Evolutionary conservation across 2,888 invertebrate species (phyloP).

Genomic region (Cosmorhoe ocellata): DNA sequence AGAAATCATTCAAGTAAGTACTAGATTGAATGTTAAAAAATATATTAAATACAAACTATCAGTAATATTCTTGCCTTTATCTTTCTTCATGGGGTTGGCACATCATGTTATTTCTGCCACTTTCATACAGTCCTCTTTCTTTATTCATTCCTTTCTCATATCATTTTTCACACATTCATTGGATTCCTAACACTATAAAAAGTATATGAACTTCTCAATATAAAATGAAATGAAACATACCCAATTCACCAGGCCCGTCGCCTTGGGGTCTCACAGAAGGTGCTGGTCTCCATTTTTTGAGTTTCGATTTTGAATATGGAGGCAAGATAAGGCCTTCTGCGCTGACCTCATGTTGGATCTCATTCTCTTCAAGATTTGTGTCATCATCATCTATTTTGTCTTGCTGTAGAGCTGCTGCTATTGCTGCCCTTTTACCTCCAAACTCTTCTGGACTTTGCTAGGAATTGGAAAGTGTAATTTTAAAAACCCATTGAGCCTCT

Average conservation of each 20-base stretch:
- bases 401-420: slow-evolving; percentile 65
- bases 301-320: slow-evolving; percentile 60
- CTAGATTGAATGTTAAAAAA: too few relatives aligned
- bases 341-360: slow-evolving; percentile 58
- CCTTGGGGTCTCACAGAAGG: slow-evolving; percentile 85
- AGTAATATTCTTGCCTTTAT: too few relatives aligned
- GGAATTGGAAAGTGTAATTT: not conserved
- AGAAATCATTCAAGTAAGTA: too few relatives aligned
- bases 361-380: slow-evolving; percentile 66
- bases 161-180: too few relatives aligned
- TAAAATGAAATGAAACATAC: slow-evolving; percentile 64
- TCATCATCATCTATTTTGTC: slow-evolving; percentile 58
- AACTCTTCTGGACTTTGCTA: slow-evolving; percentile 47
- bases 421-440: slow-evolving; percentile 73
- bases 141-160: too few relatives aligned
- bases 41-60: too few relatives aligned
- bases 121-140: too few relatives aligned
- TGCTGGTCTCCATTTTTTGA: slow-evolving; percentile 89
- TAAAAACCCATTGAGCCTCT: too few relatives aligned
- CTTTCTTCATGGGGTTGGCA: too few relatives aligned
- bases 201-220: too few relatives aligned
- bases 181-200: too few relatives aligned
- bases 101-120: too few relatives aligned
- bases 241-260: slow-evolving; percentile 94
- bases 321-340: slow-evolving; percentile 60